These are phyloP conservation scores for Drosophila dives DNA, from an alignment of 2,888 invertebrate species.

Conservation along the genomic window DNA sequence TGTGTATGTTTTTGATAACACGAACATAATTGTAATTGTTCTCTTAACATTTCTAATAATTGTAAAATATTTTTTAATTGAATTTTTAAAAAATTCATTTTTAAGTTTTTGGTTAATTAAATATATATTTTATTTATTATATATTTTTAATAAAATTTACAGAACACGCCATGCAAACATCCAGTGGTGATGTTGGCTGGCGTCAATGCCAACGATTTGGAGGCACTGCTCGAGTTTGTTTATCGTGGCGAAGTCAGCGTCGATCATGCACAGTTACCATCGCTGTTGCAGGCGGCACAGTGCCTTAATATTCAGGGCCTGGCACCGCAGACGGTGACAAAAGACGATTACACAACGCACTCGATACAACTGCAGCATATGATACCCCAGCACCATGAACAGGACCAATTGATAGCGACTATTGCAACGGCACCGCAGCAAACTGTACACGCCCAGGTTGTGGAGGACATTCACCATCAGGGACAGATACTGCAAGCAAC, in stretches of 20 bases:
- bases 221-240: conserved; percentile 88
- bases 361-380: conserved; percentile 85
- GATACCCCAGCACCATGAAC: conserved; percentile 85
- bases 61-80: neutral
- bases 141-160: conserved; percentile 59
- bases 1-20: neutral
- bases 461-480: conserved; percentile 84
- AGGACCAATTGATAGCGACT: conserved; percentile 84
- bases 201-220: conserved; percentile 87
- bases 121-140: conserved; percentile 1
- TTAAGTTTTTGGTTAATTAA: neutral
- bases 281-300: conserved; percentile 87
- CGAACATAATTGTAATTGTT: neutral
- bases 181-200: conserved; percentile 89
- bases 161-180: conserved; percentile 88
- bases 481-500: conserved; percentile 83
- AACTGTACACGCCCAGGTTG: conserved; percentile 85
- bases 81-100: neutral
- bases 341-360: conserved; percentile 85
- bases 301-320: conserved; percentile 88
- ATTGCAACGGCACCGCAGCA: conserved; percentile 84
- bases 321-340: conserved; percentile 86
- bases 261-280: conserved; percentile 87
- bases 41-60: neutral
- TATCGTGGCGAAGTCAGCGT: conserved; percentile 88